Conservation (phyloP, 2,888 invertebrate species). For the Acleris cristana region DNA sequence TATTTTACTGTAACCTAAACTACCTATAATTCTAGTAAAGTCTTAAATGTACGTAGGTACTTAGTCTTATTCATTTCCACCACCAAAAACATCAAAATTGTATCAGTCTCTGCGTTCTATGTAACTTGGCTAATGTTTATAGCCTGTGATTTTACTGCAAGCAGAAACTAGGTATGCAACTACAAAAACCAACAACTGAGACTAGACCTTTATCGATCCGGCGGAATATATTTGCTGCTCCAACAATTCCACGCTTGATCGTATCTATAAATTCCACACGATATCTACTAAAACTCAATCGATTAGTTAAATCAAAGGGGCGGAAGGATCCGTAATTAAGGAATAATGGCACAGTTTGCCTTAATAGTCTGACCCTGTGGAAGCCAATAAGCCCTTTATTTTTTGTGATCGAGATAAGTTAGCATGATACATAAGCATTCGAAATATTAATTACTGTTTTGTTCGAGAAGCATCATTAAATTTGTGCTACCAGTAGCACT, state of each 20-base stretch:
- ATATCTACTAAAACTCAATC: conserved; percentile 37
- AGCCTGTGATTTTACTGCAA: no score
- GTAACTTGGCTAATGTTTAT: no score
- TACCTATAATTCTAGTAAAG: no score
- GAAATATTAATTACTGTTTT: not conserved
- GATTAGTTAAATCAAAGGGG: conserved; percentile 38
- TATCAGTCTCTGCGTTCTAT: no score
- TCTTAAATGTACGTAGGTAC: no score
- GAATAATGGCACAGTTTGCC: conserved; percentile 36
- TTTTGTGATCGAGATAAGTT: conserved; percentile 24
- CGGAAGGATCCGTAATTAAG: conserved; percentile 36
- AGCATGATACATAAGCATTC: conserved; percentile 1
- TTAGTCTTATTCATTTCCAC: no score
- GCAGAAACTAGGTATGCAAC: no score
- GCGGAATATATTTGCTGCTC: conserved; percentile 1
- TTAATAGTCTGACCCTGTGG: conserved; percentile 31
- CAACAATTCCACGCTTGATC: conserved; percentile 19
- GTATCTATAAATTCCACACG: conserved; percentile 35
- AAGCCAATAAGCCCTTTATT: conserved; percentile 34
- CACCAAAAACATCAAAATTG: no score
- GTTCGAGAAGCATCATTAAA: not conserved
- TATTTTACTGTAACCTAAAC: no score
- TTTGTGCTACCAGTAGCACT: no score
- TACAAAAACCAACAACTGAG: no score
- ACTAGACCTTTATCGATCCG: no score